Evolutionary conservation across 2,797 vertebrate genomes (phyloP).

Genomic region (Sebastes nivosus): DNA sequence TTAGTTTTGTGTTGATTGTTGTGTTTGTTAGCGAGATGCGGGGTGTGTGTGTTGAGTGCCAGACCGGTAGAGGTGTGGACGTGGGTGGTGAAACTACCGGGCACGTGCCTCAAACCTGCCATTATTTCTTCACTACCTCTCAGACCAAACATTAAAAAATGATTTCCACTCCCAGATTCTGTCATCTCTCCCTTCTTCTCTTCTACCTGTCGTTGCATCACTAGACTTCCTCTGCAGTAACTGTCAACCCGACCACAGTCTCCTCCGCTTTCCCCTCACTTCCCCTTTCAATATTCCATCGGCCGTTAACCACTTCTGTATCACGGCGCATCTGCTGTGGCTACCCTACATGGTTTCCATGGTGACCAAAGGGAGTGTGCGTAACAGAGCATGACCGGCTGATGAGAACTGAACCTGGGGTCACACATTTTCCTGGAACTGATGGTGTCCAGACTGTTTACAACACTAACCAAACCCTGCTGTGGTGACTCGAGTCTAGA

Average conservation of each 20-base stretch:
- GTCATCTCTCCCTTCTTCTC: neutral
- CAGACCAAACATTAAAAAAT: slow-evolving; percentile 13
- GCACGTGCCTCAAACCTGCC: slow-evolving; percentile 16
- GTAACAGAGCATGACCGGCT: slow-evolving; percentile 33
- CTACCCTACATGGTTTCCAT: slow-evolving; percentile 52
- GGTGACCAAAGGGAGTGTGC: slow-evolving; percentile 13
- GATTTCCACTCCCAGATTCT: neutral
- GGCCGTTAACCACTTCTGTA: slow-evolving; percentile 63
- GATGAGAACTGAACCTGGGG: slow-evolving; percentile 62
- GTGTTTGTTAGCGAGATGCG: slow-evolving; percentile 29
- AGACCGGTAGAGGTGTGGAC: slow-evolving; percentile 33
- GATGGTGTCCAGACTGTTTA: slow-evolving; percentile 35
- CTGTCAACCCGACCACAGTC: slow-evolving; percentile 58
- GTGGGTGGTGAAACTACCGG: slow-evolving; percentile 14
- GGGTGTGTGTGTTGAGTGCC: slow-evolving; percentile 40
- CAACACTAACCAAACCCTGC: slow-evolving; percentile 45
- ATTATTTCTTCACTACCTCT: slow-evolving; percentile 18
- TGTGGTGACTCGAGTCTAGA: slow-evolving; percentile 69
- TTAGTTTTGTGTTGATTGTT: slow-evolving; percentile 42
- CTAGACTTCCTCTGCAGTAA: slow-evolving; percentile 39
- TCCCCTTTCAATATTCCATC: slow-evolving; percentile 65
- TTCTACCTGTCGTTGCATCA: slow-evolving; percentile 24
- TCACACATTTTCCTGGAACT: slow-evolving; percentile 63
- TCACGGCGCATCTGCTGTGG: slow-evolving; percentile 38
- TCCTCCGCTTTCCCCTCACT: slow-evolving; percentile 53